Base-by-base conservation (phyloP, 2,113 vertebrate species). In the Arvicanthis niloticus region DNA sequence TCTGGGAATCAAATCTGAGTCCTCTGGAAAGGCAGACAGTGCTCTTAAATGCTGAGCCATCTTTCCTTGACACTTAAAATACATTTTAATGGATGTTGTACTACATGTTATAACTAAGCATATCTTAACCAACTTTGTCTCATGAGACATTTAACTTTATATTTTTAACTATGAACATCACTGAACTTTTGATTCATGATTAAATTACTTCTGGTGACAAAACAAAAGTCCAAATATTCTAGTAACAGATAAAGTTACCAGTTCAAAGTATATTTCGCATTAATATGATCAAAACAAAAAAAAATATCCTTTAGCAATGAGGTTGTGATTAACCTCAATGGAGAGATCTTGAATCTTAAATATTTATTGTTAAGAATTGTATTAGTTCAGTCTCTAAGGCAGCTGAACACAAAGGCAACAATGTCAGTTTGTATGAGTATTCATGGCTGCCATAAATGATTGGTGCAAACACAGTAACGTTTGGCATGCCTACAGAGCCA, bases 301-400 rank as follows among this genome's bases (percentile, higher is more conserved):
- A 53, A 51, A 7, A 7, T n/a, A 67, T 9, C 10, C 16, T 88
- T 51, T 40, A 40, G 37, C n/a, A 45, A 75, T 42, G 53, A 19
- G 53, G 3, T 84, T 90, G n/a, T 72, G 1, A n/a, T 40, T 37
- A 51, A 22, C 3, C 2, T 84, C 22, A 77, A 29, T 8, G 51
- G 8, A 65, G 8, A 48, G 11, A 72, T 87, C 88, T 53, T 53
- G 48, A 72, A 67, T 65, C 72, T 60, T 29, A 95, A 12, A 62
- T 86, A 95, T 70, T 78, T 84, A 45, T 40, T 76, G 95, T 93
- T 75, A 96, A 51, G 78, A 88, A 90, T 42, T 68, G 2, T 31
- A 70, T 93, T 67, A 78, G 31, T 91, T 22, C 31, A 40, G 1
- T 48, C 3, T 86, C 72, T 75, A 75, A 92, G 42, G 34, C 92